Base-by-base conservation (phyloP, 2,113 vertebrate genomes). In the Oryzias woworae region DNA sequence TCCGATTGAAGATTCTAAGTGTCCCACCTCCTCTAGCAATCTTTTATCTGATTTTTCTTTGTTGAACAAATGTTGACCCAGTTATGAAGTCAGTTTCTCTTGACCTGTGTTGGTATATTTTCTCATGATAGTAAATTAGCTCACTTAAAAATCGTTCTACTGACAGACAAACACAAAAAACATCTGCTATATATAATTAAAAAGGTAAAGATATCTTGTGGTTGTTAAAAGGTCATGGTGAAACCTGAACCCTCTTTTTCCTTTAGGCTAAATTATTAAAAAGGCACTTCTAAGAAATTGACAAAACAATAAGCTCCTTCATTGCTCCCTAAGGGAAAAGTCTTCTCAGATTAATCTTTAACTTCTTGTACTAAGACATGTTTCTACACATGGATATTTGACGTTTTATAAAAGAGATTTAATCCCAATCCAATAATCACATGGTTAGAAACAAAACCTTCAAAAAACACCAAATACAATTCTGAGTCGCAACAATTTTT, bases 201-300 rank as follows among this genome's bases (percentile, higher is more conserved):
- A 57, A 22, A 56, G 54, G 20, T 73, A 60, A 59, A 24, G 50
- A 41, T 17, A 15, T 23, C 69, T 22, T 7, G 16, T 70, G 46
- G 20, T 28, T 7, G 23, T 14, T 18, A 6, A 36, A 44, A 28
- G 28, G 28, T 14, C 2, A 20, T 13, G 6, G n/a, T 0, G 47
- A 63, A 72, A 82, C 65, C 57, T n/a, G 67, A 83, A 17, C 44
- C 67, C 26, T 41, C 7, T 1, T 58, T 36, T 46, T 14, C 23
- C 44, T 44, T 24, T 0, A n/a, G 7, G 2, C 50, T 22, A 10
- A 82, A 81, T 77, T 66, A 80, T 85, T 80, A 54, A 87, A 66
- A 64, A 45, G 47, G 55, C 54, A 63, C 66, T 78, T 76, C 8
- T 28, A 68, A 68, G 49, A 69, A 47, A 70, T 58, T 45, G 31